phyloP scores from a whole-genome alignment of 1,140 invertebrate genomes.

The Drosophila azteca region DNA sequence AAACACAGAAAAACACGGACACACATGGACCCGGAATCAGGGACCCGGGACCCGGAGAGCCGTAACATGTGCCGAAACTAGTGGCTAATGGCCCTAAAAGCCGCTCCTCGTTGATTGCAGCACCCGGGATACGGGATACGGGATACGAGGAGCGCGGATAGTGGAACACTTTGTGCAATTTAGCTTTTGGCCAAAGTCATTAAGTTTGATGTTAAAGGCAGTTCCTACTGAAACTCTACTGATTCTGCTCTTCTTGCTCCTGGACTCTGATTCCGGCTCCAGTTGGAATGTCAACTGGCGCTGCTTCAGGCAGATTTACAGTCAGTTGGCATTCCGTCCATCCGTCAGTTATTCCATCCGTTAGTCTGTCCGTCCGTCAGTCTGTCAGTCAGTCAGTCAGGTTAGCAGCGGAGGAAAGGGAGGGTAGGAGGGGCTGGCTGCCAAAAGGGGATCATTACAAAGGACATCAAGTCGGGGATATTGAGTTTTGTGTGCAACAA shows the following conservation, averaged over 20 bases:
- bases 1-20: conserved; percentile 3
- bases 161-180: conserved; percentile 65
- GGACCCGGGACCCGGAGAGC: background rate
- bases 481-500: conserved; percentile 80
- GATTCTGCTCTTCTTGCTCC: conserved; percentile 3
- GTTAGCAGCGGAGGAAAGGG: too few relatives aligned
- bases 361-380: conserved; percentile 12
- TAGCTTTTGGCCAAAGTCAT: conserved; percentile 74
- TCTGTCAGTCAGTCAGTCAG: conserved; percentile 9
- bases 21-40: background rate
- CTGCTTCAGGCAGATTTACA: conserved; percentile 67
- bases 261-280: conserved; percentile 25
- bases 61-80: conserved; percentile 31
- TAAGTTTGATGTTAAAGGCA: conserved; percentile 73
- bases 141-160: background rate
- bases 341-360: conserved; percentile 13
- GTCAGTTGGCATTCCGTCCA: conserved; percentile 39
- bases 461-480: conserved; percentile 77
- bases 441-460: conserved; percentile 78
- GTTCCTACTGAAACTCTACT: conserved; percentile 15
- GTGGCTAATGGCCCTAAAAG: conserved; percentile 57
- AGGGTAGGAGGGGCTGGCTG: background rate
- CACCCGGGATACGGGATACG: background rate
- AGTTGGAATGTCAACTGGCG: conserved; percentile 59
- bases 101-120: conserved; percentile 59